Conservation (phyloP, 2,888 invertebrate genomes). For the Synanthedon vespiformis region DNA sequence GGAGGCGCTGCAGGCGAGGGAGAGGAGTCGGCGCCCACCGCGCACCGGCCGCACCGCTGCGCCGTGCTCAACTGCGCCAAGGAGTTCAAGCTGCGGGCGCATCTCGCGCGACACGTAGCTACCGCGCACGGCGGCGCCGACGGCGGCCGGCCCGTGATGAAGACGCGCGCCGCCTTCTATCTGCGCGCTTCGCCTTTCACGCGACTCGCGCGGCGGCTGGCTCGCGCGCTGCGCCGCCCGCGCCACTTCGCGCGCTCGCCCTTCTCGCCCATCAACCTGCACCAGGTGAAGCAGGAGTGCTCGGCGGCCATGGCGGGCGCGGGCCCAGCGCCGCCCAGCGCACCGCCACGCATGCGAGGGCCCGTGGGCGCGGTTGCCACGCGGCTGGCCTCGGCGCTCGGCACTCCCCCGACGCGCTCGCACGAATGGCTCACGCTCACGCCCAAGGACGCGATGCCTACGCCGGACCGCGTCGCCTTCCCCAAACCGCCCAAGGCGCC, state of each 20-base stretch:
- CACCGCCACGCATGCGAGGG: slow-evolving; percentile 34
- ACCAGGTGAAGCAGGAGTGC: slow-evolving; percentile 90
- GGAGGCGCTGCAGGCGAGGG: slow-evolving; percentile 43
- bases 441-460: slow-evolving; percentile 81
- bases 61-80: slow-evolving; percentile 92
- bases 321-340: slow-evolving; percentile 52
- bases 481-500: slow-evolving; percentile 92
- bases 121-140: slow-evolving; percentile 85
- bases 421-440: slow-evolving; percentile 82
- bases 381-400: slow-evolving; percentile 48
- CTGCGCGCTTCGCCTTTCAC: slow-evolving; percentile 92
- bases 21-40: slow-evolving; percentile 63
- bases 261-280: slow-evolving; percentile 80
- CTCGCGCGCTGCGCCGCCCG: slow-evolving; percentile 83
- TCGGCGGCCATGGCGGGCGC: slow-evolving; percentile 67
- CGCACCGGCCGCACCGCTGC: slow-evolving; percentile 87
- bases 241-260: slow-evolving; percentile 91
- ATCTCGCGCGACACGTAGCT: slow-evolving; percentile 93
- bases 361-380: slow-evolving; percentile 51
- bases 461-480: slow-evolving; percentile 84
- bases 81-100: slow-evolving; percentile 95
- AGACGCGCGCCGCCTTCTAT: slow-evolving; percentile 96
- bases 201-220: slow-evolving; percentile 87
- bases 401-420: slow-evolving; percentile 48
- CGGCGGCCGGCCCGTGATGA: slow-evolving; percentile 91